Evolutionary conservation across 2,113 vertebrate genomes (phyloP).

Genomic region (Passer domesticus): DNA sequence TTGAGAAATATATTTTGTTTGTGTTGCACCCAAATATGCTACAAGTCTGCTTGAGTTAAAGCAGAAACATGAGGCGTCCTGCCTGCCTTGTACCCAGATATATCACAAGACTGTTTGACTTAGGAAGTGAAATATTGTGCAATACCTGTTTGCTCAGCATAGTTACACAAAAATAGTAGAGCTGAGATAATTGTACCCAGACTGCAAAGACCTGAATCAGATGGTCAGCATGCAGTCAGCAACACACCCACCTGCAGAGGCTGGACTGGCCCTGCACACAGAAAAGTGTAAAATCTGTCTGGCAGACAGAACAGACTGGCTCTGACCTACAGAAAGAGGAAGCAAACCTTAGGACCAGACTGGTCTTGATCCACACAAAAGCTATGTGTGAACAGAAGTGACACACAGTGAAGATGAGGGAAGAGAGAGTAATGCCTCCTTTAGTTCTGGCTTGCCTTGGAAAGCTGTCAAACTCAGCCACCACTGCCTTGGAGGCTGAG

Average conservation of each 20-base stretch:
- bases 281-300: background rate
- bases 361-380: background rate
- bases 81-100: background rate
- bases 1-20: background rate
- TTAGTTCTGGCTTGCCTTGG: background rate
- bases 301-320: background rate
- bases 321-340: background rate
- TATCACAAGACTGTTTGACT: background rate
- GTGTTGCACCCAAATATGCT: background rate
- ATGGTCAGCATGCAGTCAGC: background rate
- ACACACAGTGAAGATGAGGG: background rate
- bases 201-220: background rate
- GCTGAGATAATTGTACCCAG: background rate
- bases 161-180: background rate
- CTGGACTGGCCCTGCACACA: background rate
- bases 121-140: conserved; percentile 1
- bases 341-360: background rate
- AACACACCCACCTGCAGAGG: background rate
- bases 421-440: background rate
- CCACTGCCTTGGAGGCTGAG: background rate
- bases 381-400: accelerated
- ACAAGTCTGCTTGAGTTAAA: background rate
- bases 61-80: background rate
- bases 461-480: background rate
- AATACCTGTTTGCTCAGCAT: background rate